Evolutionary conservation across 1,140 invertebrate genomes (phyloP).

Genomic region (Cyclargus thomasi): DNA sequence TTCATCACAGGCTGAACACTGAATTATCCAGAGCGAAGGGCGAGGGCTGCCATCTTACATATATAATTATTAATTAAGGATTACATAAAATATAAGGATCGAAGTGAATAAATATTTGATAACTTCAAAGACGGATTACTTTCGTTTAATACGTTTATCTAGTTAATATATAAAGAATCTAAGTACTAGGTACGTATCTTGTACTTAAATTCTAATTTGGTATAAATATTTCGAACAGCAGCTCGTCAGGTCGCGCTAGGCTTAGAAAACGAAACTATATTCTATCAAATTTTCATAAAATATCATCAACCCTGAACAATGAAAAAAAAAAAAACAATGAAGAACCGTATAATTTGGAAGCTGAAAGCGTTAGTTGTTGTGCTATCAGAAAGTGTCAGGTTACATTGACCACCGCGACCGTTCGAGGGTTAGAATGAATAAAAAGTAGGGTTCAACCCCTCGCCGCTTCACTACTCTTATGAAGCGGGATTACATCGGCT

Average conservation of each 20-base stretch:
- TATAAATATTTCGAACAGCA: no score
- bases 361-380: slow-evolving; percentile 28
- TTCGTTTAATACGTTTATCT: neutral
- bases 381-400: slow-evolving; percentile 39
- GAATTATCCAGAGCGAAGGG: neutral
- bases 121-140: neutral
- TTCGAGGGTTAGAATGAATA: slow-evolving; percentile 47
- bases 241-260: no score
- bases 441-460: slow-evolving; percentile 40
- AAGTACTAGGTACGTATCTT: neutral
- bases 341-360: slow-evolving; percentile 28
- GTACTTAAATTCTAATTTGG: no score
- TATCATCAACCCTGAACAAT: neutral
- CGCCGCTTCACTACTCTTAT: slow-evolving; percentile 28
- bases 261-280: no score
- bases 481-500: slow-evolving; percentile 40
- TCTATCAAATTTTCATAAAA: no score
- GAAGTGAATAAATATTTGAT: neutral
- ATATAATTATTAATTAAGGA: neutral
- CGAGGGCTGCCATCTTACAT: neutral
- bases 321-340: neutral
- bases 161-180: neutral
- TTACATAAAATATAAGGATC: neutral
- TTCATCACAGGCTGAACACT: neutral
- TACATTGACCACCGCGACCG: slow-evolving; percentile 44